Percentiles rank a stretch among this genome's conserved stretches.
Evolutionary conservation across 2,888 invertebrate species (phyloP).

Genomic region (Lacanobia wlatinum): DNA sequence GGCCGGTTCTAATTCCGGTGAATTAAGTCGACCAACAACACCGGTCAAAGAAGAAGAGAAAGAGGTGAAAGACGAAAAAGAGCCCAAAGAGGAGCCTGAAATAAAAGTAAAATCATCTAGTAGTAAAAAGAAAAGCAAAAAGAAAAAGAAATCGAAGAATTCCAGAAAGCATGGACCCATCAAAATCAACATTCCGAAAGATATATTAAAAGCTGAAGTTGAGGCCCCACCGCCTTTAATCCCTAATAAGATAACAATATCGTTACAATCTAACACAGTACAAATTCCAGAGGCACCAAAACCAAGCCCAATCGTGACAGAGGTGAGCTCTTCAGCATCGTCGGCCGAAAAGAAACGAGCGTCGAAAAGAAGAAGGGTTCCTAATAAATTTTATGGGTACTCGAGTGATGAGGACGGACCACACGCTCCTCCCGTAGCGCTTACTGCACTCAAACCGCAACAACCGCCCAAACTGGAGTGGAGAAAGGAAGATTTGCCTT

Average conservation of each 20-base stretch:
- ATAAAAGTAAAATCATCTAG: slow-evolving; percentile 88
- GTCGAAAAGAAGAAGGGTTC: slow-evolving; percentile 95
- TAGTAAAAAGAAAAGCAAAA: slow-evolving; percentile 93
- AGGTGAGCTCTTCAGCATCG: slow-evolving; percentile 71
- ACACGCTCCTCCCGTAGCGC: slow-evolving; percentile 86
- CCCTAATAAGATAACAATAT: slow-evolving; percentile 88
- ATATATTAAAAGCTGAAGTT: slow-evolving; percentile 79
- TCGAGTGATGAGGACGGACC: slow-evolving; percentile 94
- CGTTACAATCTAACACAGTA: slow-evolving; percentile 88
- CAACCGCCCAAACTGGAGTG: slow-evolving; percentile 93
- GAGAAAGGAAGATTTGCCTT: slow-evolving; percentile 93
- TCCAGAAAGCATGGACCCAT: slow-evolving; percentile 88
- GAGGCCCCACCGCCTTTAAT: slow-evolving; percentile 73
- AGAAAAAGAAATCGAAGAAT: slow-evolving; percentile 90
- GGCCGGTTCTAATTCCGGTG: slow-evolving; percentile 90
- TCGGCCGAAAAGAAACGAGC: slow-evolving; percentile 92
- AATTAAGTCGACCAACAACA: slow-evolving; percentile 92
- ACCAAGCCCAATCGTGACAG: slow-evolving; percentile 61
- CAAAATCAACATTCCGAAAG: slow-evolving; percentile 92
- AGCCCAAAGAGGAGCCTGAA: slow-evolving; percentile 80
- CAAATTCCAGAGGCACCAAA: slow-evolving; percentile 84
- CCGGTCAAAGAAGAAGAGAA: slow-evolving; percentile 85
- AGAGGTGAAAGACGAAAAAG: slow-evolving; percentile 80
- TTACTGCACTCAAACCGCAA: slow-evolving; percentile 89
- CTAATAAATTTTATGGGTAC: slow-evolving; percentile 96